phyloP scores from a whole-genome alignment of 2,113 vertebrate genomes.

The Camelus dromedarius region DNA sequence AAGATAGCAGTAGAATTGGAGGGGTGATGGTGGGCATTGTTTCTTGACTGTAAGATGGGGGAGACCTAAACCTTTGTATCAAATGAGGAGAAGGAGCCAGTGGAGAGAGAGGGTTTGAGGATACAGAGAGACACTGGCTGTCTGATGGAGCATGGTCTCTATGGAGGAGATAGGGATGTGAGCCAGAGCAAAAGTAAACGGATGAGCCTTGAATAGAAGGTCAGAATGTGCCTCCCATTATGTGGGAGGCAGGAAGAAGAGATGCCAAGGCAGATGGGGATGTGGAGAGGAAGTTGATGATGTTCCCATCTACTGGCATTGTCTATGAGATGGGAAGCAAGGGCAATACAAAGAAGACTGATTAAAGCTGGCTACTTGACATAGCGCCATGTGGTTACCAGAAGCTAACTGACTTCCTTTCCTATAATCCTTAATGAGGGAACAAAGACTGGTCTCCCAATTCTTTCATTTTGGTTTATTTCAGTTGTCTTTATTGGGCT shows the following conservation, averaged over 20 bases:
- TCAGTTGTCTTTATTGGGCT: constrained; percentile 57
- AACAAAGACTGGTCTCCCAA: constrained; percentile 55
- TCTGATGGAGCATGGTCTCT: neutral
- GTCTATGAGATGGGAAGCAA: neutral
- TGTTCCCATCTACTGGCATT: neutral
- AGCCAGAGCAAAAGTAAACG: neutral
- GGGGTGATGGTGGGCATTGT: neutral
- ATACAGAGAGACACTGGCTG: neutral
- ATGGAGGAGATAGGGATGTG: neutral
- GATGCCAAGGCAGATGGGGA: neutral
- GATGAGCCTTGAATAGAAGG: neutral
- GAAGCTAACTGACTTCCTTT: constrained; percentile 43
- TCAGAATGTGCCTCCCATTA: neutral
- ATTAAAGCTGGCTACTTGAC: constrained; percentile 35
- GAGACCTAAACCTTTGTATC: neutral
- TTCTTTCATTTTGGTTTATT: constrained; percentile 72
- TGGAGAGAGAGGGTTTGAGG: neutral
- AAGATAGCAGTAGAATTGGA: neutral
- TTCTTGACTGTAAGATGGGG: neutral
- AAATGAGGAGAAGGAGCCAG: neutral
- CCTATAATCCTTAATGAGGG: constrained; percentile 39
- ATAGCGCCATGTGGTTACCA: neutral
- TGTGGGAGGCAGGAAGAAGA: neutral
- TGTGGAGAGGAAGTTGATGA: neutral
- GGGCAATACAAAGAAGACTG: neutral